Conservation (phyloP, 2,797 vertebrate genomes). For the Halcyon badia region DNA sequence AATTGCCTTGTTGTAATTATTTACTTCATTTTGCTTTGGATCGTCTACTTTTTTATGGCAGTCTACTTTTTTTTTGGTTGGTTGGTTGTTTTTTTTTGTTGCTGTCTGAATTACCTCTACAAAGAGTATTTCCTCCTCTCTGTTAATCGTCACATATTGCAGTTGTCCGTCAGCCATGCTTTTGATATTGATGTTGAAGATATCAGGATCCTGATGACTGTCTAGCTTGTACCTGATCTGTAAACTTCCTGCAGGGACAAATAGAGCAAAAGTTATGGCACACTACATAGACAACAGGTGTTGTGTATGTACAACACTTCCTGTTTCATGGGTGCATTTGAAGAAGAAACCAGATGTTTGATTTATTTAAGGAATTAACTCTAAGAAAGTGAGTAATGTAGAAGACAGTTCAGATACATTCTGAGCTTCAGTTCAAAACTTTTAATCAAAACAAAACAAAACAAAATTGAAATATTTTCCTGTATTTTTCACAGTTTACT, state of each 20-base stretch:
- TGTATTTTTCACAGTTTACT: neutral
- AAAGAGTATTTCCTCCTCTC: conserved; percentile 84
- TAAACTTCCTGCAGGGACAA: conserved; percentile 84
- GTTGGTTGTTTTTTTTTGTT: too few species aligned
- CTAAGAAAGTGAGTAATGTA: neutral
- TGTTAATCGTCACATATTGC: conserved; percentile 84
- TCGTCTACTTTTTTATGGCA: neutral
- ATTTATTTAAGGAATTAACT: neutral
- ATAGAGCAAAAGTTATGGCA: neutral
- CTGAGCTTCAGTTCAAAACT: neutral
- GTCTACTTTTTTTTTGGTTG: neutral
- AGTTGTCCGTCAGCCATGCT: conserved; percentile 89
- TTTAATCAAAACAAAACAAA: neutral
- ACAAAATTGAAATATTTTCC: neutral
- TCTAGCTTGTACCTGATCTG: conserved; percentile 92
- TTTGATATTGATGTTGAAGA: conserved; percentile 83
- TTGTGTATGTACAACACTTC: neutral
- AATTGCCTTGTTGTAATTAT: neutral
- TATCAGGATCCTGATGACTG: conserved; percentile 84
- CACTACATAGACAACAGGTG: neutral
- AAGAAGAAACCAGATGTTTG: neutral
- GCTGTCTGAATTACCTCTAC: conserved; percentile 80
- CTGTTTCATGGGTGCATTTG: neutral
- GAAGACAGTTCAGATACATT: neutral
- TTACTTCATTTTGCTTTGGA: neutral